Percentiles rank a stretch among this genome's conserved stretches.
phyloP scores from a whole-genome alignment of 37 sponge, comb jelly and placozoan species.

The Oopsacas minuta region DNA sequence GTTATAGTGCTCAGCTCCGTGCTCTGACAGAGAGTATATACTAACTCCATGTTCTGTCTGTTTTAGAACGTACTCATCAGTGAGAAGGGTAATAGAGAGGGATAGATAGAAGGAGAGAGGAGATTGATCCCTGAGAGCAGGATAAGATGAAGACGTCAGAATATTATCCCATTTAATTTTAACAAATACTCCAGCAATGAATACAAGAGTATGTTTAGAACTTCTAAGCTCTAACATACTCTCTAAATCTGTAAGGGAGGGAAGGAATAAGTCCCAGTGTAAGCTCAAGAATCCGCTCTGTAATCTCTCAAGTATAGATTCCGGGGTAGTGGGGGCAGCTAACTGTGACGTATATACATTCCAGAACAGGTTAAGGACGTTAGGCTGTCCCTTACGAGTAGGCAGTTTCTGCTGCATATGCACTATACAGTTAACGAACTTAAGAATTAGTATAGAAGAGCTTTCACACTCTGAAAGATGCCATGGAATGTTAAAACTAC shows the following conservation, averaged over 20 bases:
- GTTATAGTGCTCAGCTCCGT: neutral
- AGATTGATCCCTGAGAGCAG: neutral
- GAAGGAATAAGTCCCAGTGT: slow-evolving; percentile 54
- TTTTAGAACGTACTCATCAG: neutral
- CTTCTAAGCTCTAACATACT: slow-evolving; percentile 43
- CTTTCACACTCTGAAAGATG: slow-evolving; percentile 12
- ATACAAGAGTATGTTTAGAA: slow-evolving; percentile 28
- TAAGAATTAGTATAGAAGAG: neutral
- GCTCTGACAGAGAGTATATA: neutral
- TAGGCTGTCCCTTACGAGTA: neutral
- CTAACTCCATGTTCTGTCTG: neutral
- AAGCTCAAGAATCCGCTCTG: slow-evolving; percentile 37
- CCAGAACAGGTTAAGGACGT: slow-evolving; percentile 29
- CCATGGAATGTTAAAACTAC: neutral
- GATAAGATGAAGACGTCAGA: neutral
- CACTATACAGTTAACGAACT: neutral
- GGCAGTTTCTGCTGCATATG: slow-evolving; percentile 4
- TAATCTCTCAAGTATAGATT: slow-evolving; percentile 36
- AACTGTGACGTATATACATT: slow-evolving; percentile 34
- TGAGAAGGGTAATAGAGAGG: neutral
- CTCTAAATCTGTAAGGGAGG: slow-evolving; percentile 39
- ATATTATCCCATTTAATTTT: slow-evolving; percentile 38
- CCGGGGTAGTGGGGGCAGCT: slow-evolving; percentile 24
- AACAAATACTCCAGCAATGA: slow-evolving; percentile 43
- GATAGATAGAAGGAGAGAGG: neutral